Conservation (phyloP, 2,113 vertebrate genomes). For the Tupaia chinensis region DNA sequence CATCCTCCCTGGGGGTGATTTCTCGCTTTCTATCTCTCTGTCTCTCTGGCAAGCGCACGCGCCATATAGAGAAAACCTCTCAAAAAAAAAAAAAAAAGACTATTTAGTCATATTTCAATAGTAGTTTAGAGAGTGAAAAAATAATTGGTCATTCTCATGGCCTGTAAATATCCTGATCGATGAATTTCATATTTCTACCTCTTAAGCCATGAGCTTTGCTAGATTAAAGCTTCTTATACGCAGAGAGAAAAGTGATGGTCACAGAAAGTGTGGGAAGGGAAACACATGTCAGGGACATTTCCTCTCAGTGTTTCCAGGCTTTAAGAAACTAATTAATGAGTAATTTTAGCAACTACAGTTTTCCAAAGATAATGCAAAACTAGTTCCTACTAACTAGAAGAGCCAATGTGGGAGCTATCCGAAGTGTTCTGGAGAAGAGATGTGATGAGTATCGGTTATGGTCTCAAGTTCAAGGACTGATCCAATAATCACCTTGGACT, state of each 20-base stretch:
- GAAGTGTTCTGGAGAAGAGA: neutral
- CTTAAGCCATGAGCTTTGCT: neutral
- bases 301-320: neutral
- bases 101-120: too few species aligned
- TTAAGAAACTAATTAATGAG: neutral
- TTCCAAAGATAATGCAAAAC: neutral
- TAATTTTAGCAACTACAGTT: neutral
- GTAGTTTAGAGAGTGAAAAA: neutral
- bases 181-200: neutral
- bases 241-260: neutral
- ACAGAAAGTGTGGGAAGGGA: neutral
- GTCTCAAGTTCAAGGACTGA: rapidly evolving
- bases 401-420: neutral
- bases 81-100: too few species aligned
- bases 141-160: neutral
- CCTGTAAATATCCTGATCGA: neutral
- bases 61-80: too few species aligned
- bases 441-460: neutral
- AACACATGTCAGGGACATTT: neutral
- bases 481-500: neutral
- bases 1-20: too few species aligned
- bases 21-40: too few species aligned
- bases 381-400: neutral
- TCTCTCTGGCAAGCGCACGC: too few species aligned
- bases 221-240: neutral